A percentile compares a stretch with the other conserved stretches of the same genome.
These are phyloP conservation scores for Cottus gobio DNA, from an alignment of 2,113 vertebrate species.

Conservation along the genomic window DNA sequence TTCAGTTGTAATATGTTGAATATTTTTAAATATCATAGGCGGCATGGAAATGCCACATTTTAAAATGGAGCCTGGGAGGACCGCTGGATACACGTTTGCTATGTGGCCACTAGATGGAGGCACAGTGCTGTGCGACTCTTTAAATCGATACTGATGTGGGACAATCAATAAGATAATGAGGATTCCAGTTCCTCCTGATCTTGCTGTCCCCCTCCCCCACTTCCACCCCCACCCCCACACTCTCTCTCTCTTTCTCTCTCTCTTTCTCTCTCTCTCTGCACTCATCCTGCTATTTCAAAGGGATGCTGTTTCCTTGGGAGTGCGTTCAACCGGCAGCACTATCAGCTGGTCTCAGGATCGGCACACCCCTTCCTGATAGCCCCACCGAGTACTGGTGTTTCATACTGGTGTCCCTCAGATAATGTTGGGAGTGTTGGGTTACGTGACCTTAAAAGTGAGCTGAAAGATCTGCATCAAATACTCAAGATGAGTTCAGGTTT, in stretches of 20 bases:
- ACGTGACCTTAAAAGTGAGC: neutral
- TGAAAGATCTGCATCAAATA: neutral
- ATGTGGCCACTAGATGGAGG: conserved; percentile 48
- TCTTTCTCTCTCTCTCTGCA: no score
- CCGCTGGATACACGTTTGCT: neutral
- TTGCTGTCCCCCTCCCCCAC: no score
- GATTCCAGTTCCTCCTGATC: neutral
- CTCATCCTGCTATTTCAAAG: neutral
- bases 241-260: no score
- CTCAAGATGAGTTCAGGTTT: neutral
- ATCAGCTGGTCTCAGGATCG: conserved; percentile 6
- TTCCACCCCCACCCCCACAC: no score
- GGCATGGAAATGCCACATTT: neutral
- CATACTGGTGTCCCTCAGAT: neutral
- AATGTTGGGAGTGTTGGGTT: neutral
- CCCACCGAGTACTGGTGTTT: neutral
- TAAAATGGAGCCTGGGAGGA: neutral
- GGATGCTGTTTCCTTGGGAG: neutral
- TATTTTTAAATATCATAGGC: neutral
- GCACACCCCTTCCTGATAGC: neutral
- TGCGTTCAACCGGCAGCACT: neutral
- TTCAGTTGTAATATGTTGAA: rapidly evolving
- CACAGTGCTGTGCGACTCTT: neutral
- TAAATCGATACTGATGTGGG: neutral
- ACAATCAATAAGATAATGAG: neutral